These are phyloP conservation scores for Phortica magna DNA, from an alignment of 2,888 invertebrate genomes.

Conservation along the genomic window DNA sequence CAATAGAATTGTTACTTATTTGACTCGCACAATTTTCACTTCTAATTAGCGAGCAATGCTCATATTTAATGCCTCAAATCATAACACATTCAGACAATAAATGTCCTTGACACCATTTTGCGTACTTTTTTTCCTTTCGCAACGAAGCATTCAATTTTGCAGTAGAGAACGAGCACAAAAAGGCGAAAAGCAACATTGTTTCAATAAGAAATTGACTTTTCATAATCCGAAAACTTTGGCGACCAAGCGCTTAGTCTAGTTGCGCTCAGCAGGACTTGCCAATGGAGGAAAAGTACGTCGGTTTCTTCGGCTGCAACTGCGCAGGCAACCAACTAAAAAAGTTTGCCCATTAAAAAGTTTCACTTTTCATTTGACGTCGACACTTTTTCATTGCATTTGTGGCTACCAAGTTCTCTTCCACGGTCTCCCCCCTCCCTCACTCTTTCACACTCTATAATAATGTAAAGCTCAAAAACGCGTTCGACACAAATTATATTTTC, in stretches of 20 bases:
- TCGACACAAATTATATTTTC: constrained; percentile 54
- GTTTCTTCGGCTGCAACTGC: neutral
- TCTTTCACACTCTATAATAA: neutral
- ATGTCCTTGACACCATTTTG: constrained; percentile 29
- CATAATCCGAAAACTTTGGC: constrained; percentile 27
- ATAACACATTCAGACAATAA: neutral
- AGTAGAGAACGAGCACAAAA: too few species aligned
- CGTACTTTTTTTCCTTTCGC: neutral
- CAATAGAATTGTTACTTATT: too few species aligned
- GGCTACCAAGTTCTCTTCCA: neutral
- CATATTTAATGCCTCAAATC: too few species aligned
- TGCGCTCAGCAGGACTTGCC: neutral
- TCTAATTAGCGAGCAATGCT: constrained; percentile 12
- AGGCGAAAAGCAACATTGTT: neutral
- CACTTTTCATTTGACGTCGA: constrained; percentile 53
- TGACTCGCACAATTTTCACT: neutral
- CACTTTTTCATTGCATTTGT: constrained; percentile 58
- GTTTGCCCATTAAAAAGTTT: constrained; percentile 69
- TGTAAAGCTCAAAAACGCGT: neutral
- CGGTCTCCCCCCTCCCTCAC: neutral
- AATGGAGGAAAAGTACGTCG: neutral
- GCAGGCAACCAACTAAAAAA: constrained; percentile 21
- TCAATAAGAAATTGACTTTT: constrained; percentile 34
- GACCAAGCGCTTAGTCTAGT: neutral
- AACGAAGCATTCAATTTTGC: neutral